Evolutionary conservation across 2,888 invertebrate species (phyloP), one percentile per base, ranked within the genome.

Genomic region (Agrochola lota): DNA sequence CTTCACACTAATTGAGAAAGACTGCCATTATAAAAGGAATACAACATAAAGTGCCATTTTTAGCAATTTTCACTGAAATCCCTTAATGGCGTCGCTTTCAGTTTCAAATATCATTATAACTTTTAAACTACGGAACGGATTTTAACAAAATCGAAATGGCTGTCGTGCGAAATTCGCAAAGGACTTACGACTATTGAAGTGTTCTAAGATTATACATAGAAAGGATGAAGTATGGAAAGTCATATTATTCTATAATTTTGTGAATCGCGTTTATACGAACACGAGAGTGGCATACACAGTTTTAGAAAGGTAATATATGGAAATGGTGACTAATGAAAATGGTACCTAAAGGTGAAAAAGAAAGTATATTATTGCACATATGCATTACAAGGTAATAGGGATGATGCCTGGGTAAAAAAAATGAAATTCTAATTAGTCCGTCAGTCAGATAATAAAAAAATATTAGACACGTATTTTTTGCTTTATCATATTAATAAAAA

Each of bases 81-180:
- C 74, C 62, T 63, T 77, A 78, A 79, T 67, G 66, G 63, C 64
- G 35, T 46, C 63, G 73, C 74, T 85, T 79, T 78, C 43, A 67
- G 73, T 59, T 74, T 78, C 40, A 82, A 78, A 87, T 82, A 71
- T 82, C 79, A 80, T 87, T 86, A 87, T 74, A 87, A 87, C 82
- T 86, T 86, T 85, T 43, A 23, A 81, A 82, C 74, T 81, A 82
- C 49, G 71, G 72, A 72, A 87, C 55, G 74, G 74, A 77, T 81
- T 87, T 84, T 76, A 84, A 78, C 69, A 80, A 78, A 80, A 80
- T 74, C 55, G 69, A 64, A 87, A 82, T 77, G 26, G 63, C 43
- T 40, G 70, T 43, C 59, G 60, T 66, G 62, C 60, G n/a, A 46
- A 77, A 72, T 75, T 77, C 62, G n/a, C 70, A 72, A 70, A 60